phyloP scores from a whole-genome alignment of 2,797 vertebrate species.

The Crenuchus spilurus region DNA sequence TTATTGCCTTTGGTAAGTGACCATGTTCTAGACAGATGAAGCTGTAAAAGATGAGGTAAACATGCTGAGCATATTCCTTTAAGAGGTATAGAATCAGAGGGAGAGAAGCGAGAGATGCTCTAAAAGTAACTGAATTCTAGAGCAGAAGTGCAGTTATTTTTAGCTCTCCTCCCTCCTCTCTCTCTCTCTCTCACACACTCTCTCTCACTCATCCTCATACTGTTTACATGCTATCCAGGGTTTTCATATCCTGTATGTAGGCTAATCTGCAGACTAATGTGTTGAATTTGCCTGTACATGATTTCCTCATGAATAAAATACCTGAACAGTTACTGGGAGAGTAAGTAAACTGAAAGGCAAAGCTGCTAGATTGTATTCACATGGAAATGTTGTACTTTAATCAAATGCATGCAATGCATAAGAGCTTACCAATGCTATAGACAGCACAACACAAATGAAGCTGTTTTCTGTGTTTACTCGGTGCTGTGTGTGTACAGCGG shows the following conservation, averaged over 20 bases:
- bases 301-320: too few relatives aligned
- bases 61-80: background rate
- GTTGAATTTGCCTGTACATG: background rate
- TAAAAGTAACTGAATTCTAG: slow-evolving; percentile 66
- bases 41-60: too few relatives aligned
- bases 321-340: too few relatives aligned
- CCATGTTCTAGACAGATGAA: too few relatives aligned
- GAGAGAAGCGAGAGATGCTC: slow-evolving; percentile 14
- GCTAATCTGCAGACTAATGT: background rate
- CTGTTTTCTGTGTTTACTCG: background rate
- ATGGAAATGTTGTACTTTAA: too few relatives aligned
- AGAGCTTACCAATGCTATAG: too few relatives aligned
- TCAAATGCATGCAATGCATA: too few relatives aligned
- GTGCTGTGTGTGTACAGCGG: background rate
- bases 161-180: slow-evolving; percentile 61
- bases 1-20: too few relatives aligned
- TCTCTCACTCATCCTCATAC: slow-evolving; percentile 16
- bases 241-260: background rate
- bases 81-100: background rate
- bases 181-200: slow-evolving; percentile 25
- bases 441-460: background rate
- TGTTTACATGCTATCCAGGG: slow-evolving; percentile 19
- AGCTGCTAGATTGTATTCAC: too few relatives aligned
- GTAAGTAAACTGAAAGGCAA: background rate
- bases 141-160: slow-evolving; percentile 74